Evolutionary conservation across 2,888 invertebrate genomes (phyloP).

Genomic region (Ganaspis brasiliensis): DNA sequence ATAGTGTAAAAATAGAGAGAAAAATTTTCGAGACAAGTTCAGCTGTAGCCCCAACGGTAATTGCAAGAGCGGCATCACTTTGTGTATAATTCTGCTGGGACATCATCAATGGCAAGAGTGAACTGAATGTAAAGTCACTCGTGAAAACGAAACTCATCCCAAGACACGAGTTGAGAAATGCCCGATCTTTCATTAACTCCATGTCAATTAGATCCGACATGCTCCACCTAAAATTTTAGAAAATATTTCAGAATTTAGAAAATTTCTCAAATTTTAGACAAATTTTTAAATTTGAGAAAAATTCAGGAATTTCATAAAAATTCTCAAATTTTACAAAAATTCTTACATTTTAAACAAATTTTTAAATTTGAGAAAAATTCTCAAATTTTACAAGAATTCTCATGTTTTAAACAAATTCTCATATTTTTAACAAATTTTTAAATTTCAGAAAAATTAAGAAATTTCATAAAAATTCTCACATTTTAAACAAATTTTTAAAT

Average conservation of each 20-base stretch:
- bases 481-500: too few relatives aligned
- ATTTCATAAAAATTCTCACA: too few relatives aligned
- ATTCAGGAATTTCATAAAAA: too few relatives aligned
- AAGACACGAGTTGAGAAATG: conserved; percentile 85
- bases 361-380: too few relatives aligned
- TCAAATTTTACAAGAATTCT: too few relatives aligned
- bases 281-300: too few relatives aligned
- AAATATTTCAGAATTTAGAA: conserved; percentile 13
- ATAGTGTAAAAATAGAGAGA: conserved; percentile 84
- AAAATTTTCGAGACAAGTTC: conserved; percentile 86
- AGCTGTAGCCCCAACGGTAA: conserved; percentile 86
- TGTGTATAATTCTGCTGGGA: conserved; percentile 83
- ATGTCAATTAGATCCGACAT: conserved; percentile 73
- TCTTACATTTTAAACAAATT: too few relatives aligned
- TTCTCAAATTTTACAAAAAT: too few relatives aligned
- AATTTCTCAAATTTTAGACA: too few relatives aligned
- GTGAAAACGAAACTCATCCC: conserved; percentile 87
- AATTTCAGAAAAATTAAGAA: too few relatives aligned
- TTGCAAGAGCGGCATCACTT: conserved; percentile 85
- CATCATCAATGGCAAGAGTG: conserved; percentile 86
- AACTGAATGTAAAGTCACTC: conserved; percentile 87
- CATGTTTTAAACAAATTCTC: too few relatives aligned
- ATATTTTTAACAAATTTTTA: too few relatives aligned
- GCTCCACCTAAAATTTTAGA: conserved; percentile 27
- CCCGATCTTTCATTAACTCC: conserved; percentile 72